Base-by-base conservation (phyloP, 2,113 vertebrate genomes). In the Polypterus senegalus region DNA sequence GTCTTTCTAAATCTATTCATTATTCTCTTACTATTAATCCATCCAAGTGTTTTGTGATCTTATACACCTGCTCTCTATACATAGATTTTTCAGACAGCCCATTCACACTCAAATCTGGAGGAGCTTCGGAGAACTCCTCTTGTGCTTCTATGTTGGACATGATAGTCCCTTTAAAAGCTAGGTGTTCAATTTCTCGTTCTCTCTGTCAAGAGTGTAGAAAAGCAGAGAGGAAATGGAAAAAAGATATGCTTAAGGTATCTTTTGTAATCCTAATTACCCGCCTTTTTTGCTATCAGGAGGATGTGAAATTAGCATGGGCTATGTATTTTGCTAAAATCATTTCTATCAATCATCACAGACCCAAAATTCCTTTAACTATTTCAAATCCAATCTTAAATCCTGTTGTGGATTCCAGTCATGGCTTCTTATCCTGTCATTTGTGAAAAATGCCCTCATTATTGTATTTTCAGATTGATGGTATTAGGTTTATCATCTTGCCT, bases 161-260 rank as follows among this genome's bases (percentile, higher is more conserved):
- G 9, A 27, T 51, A 9, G 49, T 51, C 5, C 60, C 3, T 27
- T 52, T 61, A 7, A 61, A 46, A 46, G 27, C 27, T 27, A 27
- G 27, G 27, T 27, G 27, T 27, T 27, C 27, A 27, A 27, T 27
- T 27, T 27, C 27, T 27, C 27, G 2, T 27, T 27, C 27, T 27
- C 27, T 44, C 5, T 3, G 47, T 9, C 46, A 47, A 7, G 11
- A 48, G 4, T 52, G 4, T 8, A 49, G 60, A 8, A 10, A 45
- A 3, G 49, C 60, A 44, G 60, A 61, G 60, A 49, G 3, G 9
- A 51, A 53, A n/a, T 60, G 59, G 59, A 60, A 60, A 49, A 60
- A 60, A n/a, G 47, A 60, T 3, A 60, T 49, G 43, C 60, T 61
- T 4, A 48, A 61, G 3, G 60, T 61, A n/a, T 43, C 10, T 7